phyloP scores from a whole-genome alignment of 2,797 vertebrate species.

The Iguana delicatissima region DNA sequence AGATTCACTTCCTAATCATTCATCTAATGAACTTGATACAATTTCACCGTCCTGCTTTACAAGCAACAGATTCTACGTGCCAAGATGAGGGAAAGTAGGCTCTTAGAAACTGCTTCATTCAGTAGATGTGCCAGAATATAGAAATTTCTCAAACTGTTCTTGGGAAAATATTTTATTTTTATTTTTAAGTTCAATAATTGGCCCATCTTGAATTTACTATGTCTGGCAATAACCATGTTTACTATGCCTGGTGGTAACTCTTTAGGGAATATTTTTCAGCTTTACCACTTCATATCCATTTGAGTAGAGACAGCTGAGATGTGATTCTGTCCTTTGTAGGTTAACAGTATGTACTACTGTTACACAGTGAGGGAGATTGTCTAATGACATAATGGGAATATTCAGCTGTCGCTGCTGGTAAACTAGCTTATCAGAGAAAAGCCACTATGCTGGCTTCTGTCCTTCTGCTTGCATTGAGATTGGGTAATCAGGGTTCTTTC shows the following conservation, averaged over 20 bases:
- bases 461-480: not conserved
- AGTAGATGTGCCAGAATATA: not conserved
- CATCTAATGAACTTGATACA: slow-evolving; percentile 63
- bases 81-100: not conserved
- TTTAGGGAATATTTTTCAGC: not conserved
- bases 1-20: slow-evolving; percentile 74
- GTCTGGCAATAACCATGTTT: not conserved
- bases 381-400: not conserved
- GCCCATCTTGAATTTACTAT: not conserved
- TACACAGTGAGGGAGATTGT: not conserved
- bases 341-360: not conserved
- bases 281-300: not conserved
- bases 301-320: not conserved
- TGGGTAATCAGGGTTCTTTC: not conserved
- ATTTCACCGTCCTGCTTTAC: slow-evolving; percentile 65
- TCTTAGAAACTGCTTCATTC: not conserved
- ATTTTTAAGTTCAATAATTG: not conserved
- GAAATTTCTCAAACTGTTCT: not conserved
- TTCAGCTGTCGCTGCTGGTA: not conserved
- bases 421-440: not conserved
- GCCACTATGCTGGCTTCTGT: not conserved
- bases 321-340: not conserved
- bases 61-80: not conserved
- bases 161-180: not conserved
- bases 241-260: not conserved